These are phyloP conservation scores for Falcaria lacertinaria DNA, from an alignment of 2,888 invertebrate genomes.

Conservation along the genomic window DNA sequence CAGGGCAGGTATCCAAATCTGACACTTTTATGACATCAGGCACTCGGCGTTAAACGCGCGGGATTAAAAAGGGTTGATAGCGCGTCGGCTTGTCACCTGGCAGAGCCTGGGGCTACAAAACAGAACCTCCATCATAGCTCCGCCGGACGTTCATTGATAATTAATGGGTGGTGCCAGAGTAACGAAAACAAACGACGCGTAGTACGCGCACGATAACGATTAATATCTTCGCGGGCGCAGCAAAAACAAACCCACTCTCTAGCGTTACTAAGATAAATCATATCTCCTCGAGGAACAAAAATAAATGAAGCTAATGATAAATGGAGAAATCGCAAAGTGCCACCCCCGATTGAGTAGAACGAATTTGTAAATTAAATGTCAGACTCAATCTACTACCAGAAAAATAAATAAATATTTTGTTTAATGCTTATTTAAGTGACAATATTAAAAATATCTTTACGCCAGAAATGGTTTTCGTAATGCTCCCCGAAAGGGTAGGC, in stretches of 20 bases:
- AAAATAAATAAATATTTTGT: too few species aligned
- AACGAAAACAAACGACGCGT: slow-evolving; percentile 78
- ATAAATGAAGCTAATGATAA: slow-evolving; percentile 67
- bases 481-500: too few species aligned
- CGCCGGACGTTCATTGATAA: slow-evolving; percentile 77
- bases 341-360: slow-evolving; percentile 57
- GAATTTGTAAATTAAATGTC: slow-evolving; percentile 59
- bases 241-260: slow-evolving; percentile 75
- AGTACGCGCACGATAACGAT: slow-evolving; percentile 75
- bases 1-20: slow-evolving; percentile 70
- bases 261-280: slow-evolving; percentile 75
- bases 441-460: too few species aligned
- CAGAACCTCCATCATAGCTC: slow-evolving; percentile 72
- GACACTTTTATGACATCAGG: slow-evolving; percentile 78
- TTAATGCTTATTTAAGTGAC: too few species aligned
- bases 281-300: slow-evolving; percentile 75
- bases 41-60: slow-evolving; percentile 72
- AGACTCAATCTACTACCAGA: background rate
- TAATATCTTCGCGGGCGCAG: slow-evolving; percentile 72
- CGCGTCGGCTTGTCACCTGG: slow-evolving; percentile 72
- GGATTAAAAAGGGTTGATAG: slow-evolving; percentile 79
- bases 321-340: slow-evolving; percentile 48
- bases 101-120: slow-evolving; percentile 61
- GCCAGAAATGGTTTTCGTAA: too few species aligned
- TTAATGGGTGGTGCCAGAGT: slow-evolving; percentile 74